Percentiles rank a stretch among this genome's conserved stretches.
Evolutionary conservation across 2,888 invertebrate species (phyloP).

Genomic region (Sarcophaga rosellei): DNA sequence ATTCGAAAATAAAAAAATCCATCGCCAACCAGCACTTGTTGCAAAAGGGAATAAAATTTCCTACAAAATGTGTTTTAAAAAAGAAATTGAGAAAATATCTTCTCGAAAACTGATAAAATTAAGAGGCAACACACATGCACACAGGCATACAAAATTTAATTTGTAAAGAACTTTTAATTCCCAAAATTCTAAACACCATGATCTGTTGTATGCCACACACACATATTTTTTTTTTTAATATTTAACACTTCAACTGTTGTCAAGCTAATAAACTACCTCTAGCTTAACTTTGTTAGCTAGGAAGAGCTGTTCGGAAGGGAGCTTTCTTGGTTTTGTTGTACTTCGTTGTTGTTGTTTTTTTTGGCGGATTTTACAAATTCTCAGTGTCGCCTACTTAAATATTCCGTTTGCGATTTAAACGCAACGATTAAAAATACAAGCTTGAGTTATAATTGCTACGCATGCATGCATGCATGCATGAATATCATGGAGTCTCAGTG

Average conservation of each 20-base stretch:
- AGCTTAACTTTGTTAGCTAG: background rate
- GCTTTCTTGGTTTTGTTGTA: no score
- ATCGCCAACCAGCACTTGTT: background rate
- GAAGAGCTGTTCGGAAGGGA: background rate
- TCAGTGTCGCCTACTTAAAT: constrained; percentile 49
- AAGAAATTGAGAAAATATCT: background rate
- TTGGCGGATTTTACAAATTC: background rate
- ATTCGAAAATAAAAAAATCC: background rate
- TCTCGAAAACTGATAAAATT: background rate
- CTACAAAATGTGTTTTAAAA: background rate
- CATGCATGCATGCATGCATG: constrained; percentile 34
- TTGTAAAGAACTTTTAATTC: background rate
- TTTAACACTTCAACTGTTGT: constrained; percentile 12
- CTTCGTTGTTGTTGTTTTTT: background rate
- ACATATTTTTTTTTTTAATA: constrained; percentile 7
- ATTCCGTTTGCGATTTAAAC: constrained; percentile 54
- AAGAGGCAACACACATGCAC: background rate
- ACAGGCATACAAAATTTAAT: background rate
- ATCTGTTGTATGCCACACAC: no score
- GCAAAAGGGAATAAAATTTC: background rate
- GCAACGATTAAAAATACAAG: constrained; percentile 55
- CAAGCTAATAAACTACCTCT: background rate
- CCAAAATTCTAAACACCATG: background rate
- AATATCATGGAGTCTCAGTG: background rate
- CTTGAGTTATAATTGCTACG: constrained; percentile 48